phyloP scores from a whole-genome alignment of 2,888 invertebrate species.

The Watsonalla binaria region DNA sequence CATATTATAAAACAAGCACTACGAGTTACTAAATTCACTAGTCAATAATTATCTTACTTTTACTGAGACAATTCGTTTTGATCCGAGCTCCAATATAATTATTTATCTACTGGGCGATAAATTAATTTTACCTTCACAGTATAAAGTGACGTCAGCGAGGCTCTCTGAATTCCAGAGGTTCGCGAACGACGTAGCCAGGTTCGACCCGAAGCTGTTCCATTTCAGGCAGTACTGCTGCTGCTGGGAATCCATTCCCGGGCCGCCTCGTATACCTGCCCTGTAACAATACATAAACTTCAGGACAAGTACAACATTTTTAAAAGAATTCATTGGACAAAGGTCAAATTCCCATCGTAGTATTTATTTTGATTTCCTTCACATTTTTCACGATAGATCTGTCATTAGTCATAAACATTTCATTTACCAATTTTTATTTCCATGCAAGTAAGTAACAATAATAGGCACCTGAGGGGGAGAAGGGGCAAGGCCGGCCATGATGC shows the following conservation, averaged over 20 bases:
- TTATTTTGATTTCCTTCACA: too few relatives aligned
- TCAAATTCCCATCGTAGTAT: background rate
- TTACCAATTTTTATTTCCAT: background rate
- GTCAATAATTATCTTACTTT: too few relatives aligned
- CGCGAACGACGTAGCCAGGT: slow-evolving; percentile 94
- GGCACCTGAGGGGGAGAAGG: slow-evolving; percentile 5
- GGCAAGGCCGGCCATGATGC: slow-evolving; percentile 38
- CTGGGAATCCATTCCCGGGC: slow-evolving; percentile 94
- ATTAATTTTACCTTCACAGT: slow-evolving; percentile 91
- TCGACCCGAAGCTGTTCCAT: slow-evolving; percentile 97
- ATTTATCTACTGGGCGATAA: too few relatives aligned
- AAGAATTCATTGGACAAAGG: background rate
- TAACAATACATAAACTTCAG: slow-evolving; percentile 33
- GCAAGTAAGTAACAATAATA: background rate
- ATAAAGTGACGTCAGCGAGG: slow-evolving; percentile 94
- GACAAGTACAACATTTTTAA: background rate
- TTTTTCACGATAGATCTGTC: too few relatives aligned
- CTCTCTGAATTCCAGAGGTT: slow-evolving; percentile 96
- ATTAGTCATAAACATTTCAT: too few relatives aligned
- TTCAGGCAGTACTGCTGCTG: slow-evolving; percentile 97
- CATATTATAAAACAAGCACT: too few relatives aligned
- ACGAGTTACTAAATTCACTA: too few relatives aligned
- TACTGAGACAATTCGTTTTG: too few relatives aligned
- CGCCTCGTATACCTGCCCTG: slow-evolving; percentile 84
- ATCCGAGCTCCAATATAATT: too few relatives aligned